These are phyloP conservation scores for Falco punctatus DNA, from an alignment of 2,113 vertebrate species.

Conservation along the genomic window DNA sequence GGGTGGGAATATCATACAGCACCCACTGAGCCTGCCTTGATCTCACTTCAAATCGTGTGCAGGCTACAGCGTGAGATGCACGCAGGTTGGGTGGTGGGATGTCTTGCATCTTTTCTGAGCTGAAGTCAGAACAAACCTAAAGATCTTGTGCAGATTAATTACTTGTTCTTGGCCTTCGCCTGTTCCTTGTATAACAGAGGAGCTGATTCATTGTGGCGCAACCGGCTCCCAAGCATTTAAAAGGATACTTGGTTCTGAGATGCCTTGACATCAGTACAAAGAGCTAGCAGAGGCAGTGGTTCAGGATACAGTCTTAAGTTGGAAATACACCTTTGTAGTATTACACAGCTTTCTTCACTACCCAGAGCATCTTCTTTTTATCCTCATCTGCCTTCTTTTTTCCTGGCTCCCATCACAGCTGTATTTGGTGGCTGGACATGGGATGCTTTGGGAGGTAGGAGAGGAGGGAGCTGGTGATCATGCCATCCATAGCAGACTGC, in stretches of 20 bases:
- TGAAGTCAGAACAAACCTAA: neutral
- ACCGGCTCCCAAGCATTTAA: neutral
- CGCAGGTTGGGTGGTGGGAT: neutral
- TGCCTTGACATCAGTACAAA: neutral
- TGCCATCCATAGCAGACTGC: neutral
- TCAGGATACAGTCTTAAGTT: neutral
- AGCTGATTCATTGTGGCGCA: neutral
- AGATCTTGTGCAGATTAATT: neutral
- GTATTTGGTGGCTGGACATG: neutral
- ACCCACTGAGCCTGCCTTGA: neutral
- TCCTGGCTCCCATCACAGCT: neutral
- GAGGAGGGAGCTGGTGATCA: neutral
- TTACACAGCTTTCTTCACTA: neutral
- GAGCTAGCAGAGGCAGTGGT: neutral
- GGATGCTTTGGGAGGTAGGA: neutral
- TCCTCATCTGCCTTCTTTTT: neutral
- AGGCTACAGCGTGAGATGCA: neutral
- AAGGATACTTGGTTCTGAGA: neutral
- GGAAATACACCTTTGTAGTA: neutral
- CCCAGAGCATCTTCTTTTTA: neutral
- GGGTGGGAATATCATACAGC: neutral
- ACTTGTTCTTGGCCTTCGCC: neutral
- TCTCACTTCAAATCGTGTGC: neutral
- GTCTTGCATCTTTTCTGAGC: neutral
- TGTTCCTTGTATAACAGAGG: neutral